phyloP scores from a whole-genome alignment of 2,797 vertebrate genomes.

The Anabas testudineus region DNA sequence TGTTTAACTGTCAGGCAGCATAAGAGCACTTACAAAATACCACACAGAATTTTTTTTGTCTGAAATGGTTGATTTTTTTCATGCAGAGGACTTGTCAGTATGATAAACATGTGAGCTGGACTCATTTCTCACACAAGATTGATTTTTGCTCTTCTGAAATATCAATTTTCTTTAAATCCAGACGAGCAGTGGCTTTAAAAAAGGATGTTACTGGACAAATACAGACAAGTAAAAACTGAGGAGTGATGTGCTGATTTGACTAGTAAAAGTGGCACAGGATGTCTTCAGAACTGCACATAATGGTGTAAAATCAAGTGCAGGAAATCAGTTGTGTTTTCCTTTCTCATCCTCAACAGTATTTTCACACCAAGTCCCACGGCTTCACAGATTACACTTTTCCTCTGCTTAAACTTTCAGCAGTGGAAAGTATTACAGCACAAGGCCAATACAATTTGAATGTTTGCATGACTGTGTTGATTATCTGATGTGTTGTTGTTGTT shows the following conservation, averaged over 20 bases:
- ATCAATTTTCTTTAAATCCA: not conserved
- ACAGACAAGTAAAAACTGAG: not conserved
- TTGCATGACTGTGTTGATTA: not conserved
- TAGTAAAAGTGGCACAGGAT: slow-evolving; percentile 29
- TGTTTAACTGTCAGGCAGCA: slow-evolving; percentile 27
- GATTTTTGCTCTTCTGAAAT: slow-evolving; percentile 3
- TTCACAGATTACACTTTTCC: slow-evolving; percentile 49
- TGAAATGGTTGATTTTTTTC: not conserved
- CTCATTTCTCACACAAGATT: not conserved
- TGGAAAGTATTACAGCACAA: slow-evolving; percentile 18
- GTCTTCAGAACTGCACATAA: slow-evolving; percentile 50
- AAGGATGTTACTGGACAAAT: not conserved
- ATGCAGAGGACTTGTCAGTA: not conserved
- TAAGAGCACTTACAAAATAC: slow-evolving; percentile 31
- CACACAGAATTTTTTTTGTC: slow-evolving; percentile 23
- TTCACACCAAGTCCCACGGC: slow-evolving; percentile 46
- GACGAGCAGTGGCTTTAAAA: not conserved
- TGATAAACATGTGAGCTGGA: not conserved
- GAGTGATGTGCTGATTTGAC: not conserved
- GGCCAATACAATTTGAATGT: not conserved
- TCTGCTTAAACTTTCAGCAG: slow-evolving; percentile 22
- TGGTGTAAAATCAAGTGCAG: slow-evolving; percentile 33
- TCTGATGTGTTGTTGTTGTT: slow-evolving; percentile 5
- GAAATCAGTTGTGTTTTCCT: slow-evolving; percentile 48
- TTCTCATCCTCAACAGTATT: slow-evolving; percentile 46